Percentiles rank a stretch among this genome's conserved stretches.
These are phyloP conservation scores for Dinoponera quadriceps DNA, from an alignment of 1,140 invertebrate genomes.

Conservation along the genomic window DNA sequence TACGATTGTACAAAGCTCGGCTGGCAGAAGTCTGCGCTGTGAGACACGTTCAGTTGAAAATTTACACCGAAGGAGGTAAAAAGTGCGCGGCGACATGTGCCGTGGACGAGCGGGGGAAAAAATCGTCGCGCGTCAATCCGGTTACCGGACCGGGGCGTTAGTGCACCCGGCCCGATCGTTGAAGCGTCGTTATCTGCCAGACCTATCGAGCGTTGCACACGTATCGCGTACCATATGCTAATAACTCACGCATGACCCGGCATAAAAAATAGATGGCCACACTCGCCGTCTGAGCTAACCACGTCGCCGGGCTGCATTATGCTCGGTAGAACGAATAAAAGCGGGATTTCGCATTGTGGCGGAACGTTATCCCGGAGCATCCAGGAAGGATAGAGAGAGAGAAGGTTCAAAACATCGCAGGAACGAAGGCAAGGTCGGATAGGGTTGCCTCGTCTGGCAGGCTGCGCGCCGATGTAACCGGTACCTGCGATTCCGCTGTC, in stretches of 20 bases:
- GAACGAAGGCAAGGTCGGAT: slow-evolving; percentile 64
- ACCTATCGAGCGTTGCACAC: slow-evolving; percentile 81
- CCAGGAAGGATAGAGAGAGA: slow-evolving; percentile 50
- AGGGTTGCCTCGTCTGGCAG: slow-evolving; percentile 67
- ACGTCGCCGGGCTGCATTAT: slow-evolving; percentile 77
- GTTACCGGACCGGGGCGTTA: slow-evolving; percentile 5
- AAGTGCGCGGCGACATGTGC: neutral
- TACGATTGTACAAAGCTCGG: too few relatives aligned
- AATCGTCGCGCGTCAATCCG: slow-evolving; percentile 12
- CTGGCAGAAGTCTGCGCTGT: too few relatives aligned
- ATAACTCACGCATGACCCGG: slow-evolving; percentile 81
- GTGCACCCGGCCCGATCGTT: slow-evolving; percentile 73
- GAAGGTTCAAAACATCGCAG: slow-evolving; percentile 63
- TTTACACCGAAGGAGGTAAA: neutral
- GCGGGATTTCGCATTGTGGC: slow-evolving; percentile 72
- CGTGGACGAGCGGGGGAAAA: neutral
- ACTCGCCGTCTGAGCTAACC: slow-evolving; percentile 75
- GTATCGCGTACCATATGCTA: slow-evolving; percentile 81
- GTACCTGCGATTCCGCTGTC: slow-evolving; percentile 77
- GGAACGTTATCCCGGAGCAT: slow-evolving; percentile 44
- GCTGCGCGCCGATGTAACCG: slow-evolving; percentile 57
- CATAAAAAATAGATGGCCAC: slow-evolving; percentile 66
- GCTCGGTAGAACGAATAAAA: slow-evolving; percentile 75
- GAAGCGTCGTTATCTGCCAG: slow-evolving; percentile 76
- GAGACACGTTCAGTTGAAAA: too few relatives aligned